Percentiles rank a stretch among this genome's conserved stretches.
Evolutionary conservation across 2,797 vertebrate species (phyloP).

Genomic region (Heteromormyrus szaboi): DNA sequence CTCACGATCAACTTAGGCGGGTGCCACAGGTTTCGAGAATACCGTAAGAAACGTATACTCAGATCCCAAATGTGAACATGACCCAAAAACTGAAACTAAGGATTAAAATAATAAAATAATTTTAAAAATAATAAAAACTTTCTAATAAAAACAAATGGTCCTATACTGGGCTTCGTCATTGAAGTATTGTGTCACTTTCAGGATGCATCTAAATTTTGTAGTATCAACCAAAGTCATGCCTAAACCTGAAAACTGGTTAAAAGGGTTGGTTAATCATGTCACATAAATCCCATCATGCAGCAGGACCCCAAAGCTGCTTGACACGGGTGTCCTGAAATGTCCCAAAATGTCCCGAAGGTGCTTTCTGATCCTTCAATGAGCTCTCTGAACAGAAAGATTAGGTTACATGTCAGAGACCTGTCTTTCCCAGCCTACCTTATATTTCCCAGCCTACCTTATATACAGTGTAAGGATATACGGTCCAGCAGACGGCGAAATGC

Average conservation of each 20-base stretch:
- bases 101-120: background rate
- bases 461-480: background rate
- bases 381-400: background rate
- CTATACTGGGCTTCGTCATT: background rate
- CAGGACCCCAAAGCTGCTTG: constrained; percentile 39
- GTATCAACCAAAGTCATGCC: background rate
- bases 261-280: constrained; percentile 43
- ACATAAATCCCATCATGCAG: constrained; percentile 47
- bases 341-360: background rate
- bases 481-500: background rate
- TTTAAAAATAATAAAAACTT: background rate
- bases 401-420: background rate
- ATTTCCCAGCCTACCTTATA: background rate
- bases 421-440: background rate
- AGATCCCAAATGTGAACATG: background rate
- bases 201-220: background rate
- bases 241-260: background rate
- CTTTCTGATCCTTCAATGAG: background rate
- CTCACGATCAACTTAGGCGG: background rate
- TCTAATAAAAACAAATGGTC: background rate
- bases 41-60: background rate
- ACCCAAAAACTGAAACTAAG: background rate
- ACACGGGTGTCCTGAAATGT: constrained; percentile 40
- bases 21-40: background rate
- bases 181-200: background rate